Evolutionary conservation across 2,888 invertebrate species (phyloP), one percentile per base, ranked within the genome.

Genomic region (Nemotelus nigrinus): DNA sequence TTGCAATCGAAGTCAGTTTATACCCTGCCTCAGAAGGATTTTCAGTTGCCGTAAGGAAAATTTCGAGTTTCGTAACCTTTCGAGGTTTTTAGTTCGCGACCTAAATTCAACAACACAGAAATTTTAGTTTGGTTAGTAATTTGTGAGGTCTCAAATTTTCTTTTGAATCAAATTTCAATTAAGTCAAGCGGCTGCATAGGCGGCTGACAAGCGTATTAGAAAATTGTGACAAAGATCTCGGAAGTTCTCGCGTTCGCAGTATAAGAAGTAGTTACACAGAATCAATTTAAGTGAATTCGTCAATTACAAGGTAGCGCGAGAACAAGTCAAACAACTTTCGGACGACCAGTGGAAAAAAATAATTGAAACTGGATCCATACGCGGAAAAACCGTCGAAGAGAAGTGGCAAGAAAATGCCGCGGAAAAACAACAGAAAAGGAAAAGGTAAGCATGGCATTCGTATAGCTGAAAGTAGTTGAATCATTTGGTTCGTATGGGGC

Each of bases 401-500:
- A 7, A 43, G 60, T 60, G 50, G 57, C 39, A 78, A 70, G 71
- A 83, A 81, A 72, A 86, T 86, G 86, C 85, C 87, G 81, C 64
- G 64, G 10, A 85, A 85, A 79, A 86, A 85, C 77, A 87, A 87
- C 80, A 85, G 74, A 81, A 83, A 83, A 78, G 84, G 84, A 76
- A 87, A 86, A 85, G 86, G 86, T 87, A 82, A 83, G 84, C 84
- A 41, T 7, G 53, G 55, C 65, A 45, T 48, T 48, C 25, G 7
- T 47, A 41, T 8, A 48, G 50, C 10, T 57, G 25, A 25, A 25
- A 25, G 25, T 25, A 25, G 25, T 25, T 25, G 25, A 25, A 25
- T 25, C 25, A 25, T 8, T 53, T 53, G 53, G 3, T 8, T 64
- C 25, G 67, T 39, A 48, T 5, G 67, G 4, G 6, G 50, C 6